Conservation (phyloP, 2,797 vertebrate genomes). For the Falco columbarius region DNA sequence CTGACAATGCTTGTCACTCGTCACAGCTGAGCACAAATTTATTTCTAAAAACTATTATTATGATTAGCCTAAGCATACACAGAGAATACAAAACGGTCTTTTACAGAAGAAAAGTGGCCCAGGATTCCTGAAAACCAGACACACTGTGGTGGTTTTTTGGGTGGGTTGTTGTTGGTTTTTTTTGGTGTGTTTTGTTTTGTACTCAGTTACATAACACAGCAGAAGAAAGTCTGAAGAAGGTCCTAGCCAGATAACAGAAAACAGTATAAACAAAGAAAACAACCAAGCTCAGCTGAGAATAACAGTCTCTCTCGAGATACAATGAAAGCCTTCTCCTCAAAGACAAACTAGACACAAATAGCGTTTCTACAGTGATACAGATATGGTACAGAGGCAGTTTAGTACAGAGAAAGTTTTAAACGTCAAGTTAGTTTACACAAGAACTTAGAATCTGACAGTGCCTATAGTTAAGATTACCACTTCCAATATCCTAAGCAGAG, state of each 20-base stretch:
- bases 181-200: not conserved
- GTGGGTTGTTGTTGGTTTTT: no score
- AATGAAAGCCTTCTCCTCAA: not conserved
- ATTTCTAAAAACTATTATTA: not conserved
- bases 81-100: not conserved
- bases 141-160: no score
- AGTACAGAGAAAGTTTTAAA: not conserved
- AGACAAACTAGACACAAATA: not conserved
- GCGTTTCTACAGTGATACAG: not conserved
- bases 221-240: not conserved
- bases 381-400: rapidly evolving
- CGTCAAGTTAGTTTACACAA: not conserved
- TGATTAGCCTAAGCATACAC: not conserved
- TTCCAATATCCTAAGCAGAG: not conserved
- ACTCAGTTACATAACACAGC: not conserved
- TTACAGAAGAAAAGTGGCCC: not conserved
- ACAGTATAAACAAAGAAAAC: not conserved
- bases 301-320: not conserved
- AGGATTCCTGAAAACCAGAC: not conserved
- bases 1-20: not conserved
- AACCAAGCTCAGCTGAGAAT: not conserved
- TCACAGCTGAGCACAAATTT: not conserved
- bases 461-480: not conserved
- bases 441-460: not conserved
- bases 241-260: not conserved